Conservation (phyloP, 1,140 invertebrate genomes). For the Holcopasites calliopsidis region DNA sequence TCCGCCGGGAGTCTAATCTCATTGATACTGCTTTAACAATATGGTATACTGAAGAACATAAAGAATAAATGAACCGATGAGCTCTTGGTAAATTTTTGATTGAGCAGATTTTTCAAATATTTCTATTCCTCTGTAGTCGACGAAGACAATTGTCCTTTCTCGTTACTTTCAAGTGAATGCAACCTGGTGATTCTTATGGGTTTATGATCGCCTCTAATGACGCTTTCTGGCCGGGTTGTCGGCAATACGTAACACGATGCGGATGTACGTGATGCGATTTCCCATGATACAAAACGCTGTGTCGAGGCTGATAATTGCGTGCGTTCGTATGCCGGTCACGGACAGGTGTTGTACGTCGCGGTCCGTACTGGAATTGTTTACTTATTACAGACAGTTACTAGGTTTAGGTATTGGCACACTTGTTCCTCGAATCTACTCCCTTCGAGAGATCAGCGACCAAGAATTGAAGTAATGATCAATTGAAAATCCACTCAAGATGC, state of each 20-base stretch:
- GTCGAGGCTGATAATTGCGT: conserved; percentile 38
- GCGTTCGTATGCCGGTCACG: conserved; percentile 39
- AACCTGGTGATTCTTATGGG: conserved; percentile 27
- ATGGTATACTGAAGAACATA: too few relatives aligned
- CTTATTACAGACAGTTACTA: background rate
- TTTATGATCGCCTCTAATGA: conserved; percentile 52
- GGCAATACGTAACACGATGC: conserved; percentile 43
- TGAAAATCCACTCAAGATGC: too few relatives aligned
- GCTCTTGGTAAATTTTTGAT: too few relatives aligned
- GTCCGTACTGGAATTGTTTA: conserved; percentile 18
- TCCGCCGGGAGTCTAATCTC: conserved; percentile 44
- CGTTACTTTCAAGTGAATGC: background rate
- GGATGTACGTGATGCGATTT: conserved; percentile 42
- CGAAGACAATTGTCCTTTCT: background rate
- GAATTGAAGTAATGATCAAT: too few relatives aligned
- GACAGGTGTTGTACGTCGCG: conserved; percentile 34
- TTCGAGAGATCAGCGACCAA: background rate
- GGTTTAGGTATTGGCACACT: background rate
- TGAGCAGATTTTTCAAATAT: too few relatives aligned
- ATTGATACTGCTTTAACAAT: conserved; percentile 32
- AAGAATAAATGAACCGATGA: too few relatives aligned
- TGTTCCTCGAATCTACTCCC: background rate
- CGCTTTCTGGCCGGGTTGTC: conserved; percentile 39
- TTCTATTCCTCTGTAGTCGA: too few relatives aligned
- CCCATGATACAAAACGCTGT: conserved; percentile 40